Base-by-base conservation (phyloP, 2,888 invertebrate genomes). In the Acanthosoma haemorrhoidale region DNA sequence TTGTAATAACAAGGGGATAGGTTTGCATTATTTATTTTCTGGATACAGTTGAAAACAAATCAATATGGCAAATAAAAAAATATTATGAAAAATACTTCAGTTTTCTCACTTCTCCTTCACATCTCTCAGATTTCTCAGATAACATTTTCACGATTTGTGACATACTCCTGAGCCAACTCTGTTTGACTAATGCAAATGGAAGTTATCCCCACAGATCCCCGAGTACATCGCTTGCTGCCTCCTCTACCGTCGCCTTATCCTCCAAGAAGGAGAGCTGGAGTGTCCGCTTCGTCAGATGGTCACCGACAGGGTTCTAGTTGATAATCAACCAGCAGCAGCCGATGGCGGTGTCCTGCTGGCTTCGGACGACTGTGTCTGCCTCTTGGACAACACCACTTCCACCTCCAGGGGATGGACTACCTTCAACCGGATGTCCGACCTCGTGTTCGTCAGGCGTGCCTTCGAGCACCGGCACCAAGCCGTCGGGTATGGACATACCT, bases 171-270 rank as follows among this genome's bases (percentile, higher is more conserved):
- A n/a, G n/a, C n/a, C n/a, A n/a, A n/a, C n/a, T n/a, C n/a, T n/a
- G n/a, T n/a, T n/a, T n/a, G n/a, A n/a, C n/a, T n/a, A n/a, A n/a
- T n/a, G 51, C 0, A n/a, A 3, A 2, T n/a, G 1, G 2, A 21
- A 11, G 1, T 5, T 51, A n/a, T n/a, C n/a, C n/a, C 6, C 1
- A 25, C n/a, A 4, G 4, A 13, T 1, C n/a, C 6, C 5, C 4
- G 91, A 91, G 80, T 95, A 94, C 82, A 94, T 95, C 92, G 92
- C 92, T 41, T 92, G 92, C 78, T 92, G 92, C 77, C 83, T 93
- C 76, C 82, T 93, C 71, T 93, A 92, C 79, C 85, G 88, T 87
- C 0, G 89, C 91, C n/a, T 91, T 92, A 69, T 88, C 90, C 0
- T 84, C 85, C 68, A 89, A 92, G 83, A 92, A 92, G 79, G 85